Evolutionary conservation across 2,888 invertebrate genomes (phyloP), one percentile per base, ranked within the genome.

Genomic region (Magallana nippona): DNA sequence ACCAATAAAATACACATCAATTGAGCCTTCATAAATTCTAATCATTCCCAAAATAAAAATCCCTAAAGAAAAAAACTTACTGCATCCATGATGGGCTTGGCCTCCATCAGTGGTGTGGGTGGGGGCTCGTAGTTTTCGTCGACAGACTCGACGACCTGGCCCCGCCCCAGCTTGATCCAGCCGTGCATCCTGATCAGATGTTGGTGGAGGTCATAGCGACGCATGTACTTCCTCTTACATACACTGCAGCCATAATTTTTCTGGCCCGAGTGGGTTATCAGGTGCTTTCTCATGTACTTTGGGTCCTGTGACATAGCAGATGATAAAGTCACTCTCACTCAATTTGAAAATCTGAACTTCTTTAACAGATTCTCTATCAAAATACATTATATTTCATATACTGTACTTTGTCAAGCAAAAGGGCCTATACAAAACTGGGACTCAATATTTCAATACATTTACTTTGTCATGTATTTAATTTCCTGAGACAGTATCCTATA

Each of bases 141-240:
- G 22, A 55, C 55, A 13, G 55, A 55, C 10, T 82, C 71, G 11
- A 82, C 78, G 3, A 85, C 81, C 57, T 81, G 79, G 13, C 85
- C 85, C n/a, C 85, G 81, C 19, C 83, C 85, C 15, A 82, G 81
- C 44, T 83, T 85, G 44, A 85, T 78, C 79, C 83, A 85, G 2
- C 63, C 78, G 17, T 85, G 85, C 44, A 85, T 82, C n/a, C 85
- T 63, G 22, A 85, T 83, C 79, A 85, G 77, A 44, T 85, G 85
- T 44, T 82, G 81, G 78, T 85, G 85, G n/a, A 85, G 63, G 71
- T 85, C 85, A 2, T 85, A 85, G 17, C 82, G 71, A 0, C 85
- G 80, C 83, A 85, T 85, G 79, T 83, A 85, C 19, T 80, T 83
- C 55, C 82, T 83, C 11, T 55, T 44, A 58, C 85, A 85, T 10